Base-by-base conservation (phyloP, 2,113 vertebrate species). In the Galbula dea region DNA sequence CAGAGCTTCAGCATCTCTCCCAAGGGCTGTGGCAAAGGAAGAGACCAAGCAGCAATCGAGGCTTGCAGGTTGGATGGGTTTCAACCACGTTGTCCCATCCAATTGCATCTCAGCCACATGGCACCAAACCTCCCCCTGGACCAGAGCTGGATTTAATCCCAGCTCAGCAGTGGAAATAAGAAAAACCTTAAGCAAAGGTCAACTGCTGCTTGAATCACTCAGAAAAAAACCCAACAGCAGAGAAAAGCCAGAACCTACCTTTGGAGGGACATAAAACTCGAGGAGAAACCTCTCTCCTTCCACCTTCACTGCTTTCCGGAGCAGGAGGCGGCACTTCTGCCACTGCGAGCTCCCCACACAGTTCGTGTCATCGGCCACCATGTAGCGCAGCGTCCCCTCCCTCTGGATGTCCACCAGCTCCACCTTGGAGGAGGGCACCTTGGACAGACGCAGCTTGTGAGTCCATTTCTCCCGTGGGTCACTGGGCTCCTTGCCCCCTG, bases 251-350 rank as follows among this genome's bases (percentile, higher is more conserved):
- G 67, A 46, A 30, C 93, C 94, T 96, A 99, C 99, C 98, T 99
- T 99, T 3, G 99, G 99, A 3, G 99, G 99, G 24, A 99, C 99
- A 22, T 98, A 99, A 96, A 99, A 99, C 97, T 99, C 99, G 5
- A 99, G 98, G 68, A 99, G 98, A 97, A 99, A 99, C 86, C 97
- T 97, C 80, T 99, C 98, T 5, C 98, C 98, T 18, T 99, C 98
- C n/a, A 98, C 97, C 88, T 97, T 97, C 39, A 96, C 98, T 0
- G 98, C 98, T 76, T 99, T 98, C 78, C 98, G 98, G 45, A 99
- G 98, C 91, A 99, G 97, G 76, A 99, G 97, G 20, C 99, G 98
- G 49, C 99, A 99, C 93, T 99, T 99, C 97, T 99, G 99, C 99
- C 99, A 99, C 97, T 99, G 99, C 1, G 98, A 98, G 6, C 97